Evolutionary conservation across 2,797 vertebrate species (phyloP).

Genomic region (Scolopax rusticola): DNA sequence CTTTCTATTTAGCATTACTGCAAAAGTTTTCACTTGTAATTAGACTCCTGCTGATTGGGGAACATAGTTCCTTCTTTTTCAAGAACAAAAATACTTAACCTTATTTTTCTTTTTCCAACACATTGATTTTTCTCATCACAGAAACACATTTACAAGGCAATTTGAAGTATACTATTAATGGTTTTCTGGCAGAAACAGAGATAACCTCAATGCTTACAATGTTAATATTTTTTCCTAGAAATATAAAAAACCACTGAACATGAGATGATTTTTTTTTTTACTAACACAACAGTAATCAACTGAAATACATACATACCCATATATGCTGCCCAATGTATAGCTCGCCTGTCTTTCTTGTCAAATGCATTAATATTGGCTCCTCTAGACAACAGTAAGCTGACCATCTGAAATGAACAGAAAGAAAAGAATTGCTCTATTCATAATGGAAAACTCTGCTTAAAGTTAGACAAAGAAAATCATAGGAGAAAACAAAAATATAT

Average conservation of each 20-base stretch:
- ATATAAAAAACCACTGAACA: not conserved
- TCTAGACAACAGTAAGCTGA: slow-evolving; percentile 94
- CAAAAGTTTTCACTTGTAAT: not conserved
- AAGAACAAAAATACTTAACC: not conserved
- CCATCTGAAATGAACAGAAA: slow-evolving; percentile 86
- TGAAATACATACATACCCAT: slow-evolving; percentile 89
- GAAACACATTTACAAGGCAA: not conserved
- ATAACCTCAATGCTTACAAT: not conserved
- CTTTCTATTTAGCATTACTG: not conserved
- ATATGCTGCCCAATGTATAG: slow-evolving; percentile 98
- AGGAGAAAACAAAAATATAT: not conserved
- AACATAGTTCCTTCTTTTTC: not conserved
- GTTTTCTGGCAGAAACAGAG: not conserved
- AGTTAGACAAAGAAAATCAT: not conserved
- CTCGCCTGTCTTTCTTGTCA: slow-evolving; percentile 98
- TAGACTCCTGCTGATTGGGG: not conserved
- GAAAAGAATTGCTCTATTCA: not conserved
- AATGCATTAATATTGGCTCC: slow-evolving; percentile 99
- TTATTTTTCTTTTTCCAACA: not conserved
- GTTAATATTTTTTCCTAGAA: not conserved
- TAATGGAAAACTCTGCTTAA: not conserved
- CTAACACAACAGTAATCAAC: not conserved
- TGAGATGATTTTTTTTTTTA: not conserved
- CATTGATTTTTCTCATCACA: not conserved
- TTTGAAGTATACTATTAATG: not conserved